Evolutionary conservation across 2,113 vertebrate species (phyloP).

Genomic region (Periophthalmodon schlosseri): DNA sequence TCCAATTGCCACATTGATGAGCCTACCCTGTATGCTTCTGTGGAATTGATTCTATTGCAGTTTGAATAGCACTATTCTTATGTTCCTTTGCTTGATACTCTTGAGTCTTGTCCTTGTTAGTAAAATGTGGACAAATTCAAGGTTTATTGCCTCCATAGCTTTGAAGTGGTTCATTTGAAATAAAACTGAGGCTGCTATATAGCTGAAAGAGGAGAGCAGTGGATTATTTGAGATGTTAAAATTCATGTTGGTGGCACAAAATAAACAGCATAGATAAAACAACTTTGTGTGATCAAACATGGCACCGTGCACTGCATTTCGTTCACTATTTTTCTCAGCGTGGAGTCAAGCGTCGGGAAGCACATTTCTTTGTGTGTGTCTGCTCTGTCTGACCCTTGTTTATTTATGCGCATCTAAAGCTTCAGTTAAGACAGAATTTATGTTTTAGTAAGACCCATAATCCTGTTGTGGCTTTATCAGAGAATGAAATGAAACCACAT

Average conservation of each 20-base stretch:
- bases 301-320: slow-evolving; percentile 13
- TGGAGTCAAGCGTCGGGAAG: slow-evolving; percentile 8
- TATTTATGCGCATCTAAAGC: slow-evolving; percentile 28
- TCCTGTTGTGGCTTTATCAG: not conserved
- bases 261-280: slow-evolving; percentile 18
- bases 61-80: not conserved
- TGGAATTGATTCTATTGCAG: not conserved
- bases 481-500: not conserved
- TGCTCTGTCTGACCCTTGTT: not conserved
- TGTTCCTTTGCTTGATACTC: not conserved
- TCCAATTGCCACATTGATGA: too few species aligned
- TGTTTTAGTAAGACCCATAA: not conserved
- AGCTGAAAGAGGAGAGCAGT: slow-evolving; percentile 1
- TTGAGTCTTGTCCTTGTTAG: not conserved
- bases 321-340: not conserved
- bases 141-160: not conserved
- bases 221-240: slow-evolving; percentile 10
- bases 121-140: not conserved
- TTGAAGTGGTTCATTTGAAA: not conserved
- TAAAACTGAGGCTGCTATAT: not conserved
- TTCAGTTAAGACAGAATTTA: slow-evolving; percentile 18
- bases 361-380: not conserved
- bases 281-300: slow-evolving; percentile 12
- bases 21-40: not conserved
- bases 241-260: not conserved